Conservation (phyloP, 1,140 invertebrate genomes). For the Lasioglossum baleicum region DNA sequence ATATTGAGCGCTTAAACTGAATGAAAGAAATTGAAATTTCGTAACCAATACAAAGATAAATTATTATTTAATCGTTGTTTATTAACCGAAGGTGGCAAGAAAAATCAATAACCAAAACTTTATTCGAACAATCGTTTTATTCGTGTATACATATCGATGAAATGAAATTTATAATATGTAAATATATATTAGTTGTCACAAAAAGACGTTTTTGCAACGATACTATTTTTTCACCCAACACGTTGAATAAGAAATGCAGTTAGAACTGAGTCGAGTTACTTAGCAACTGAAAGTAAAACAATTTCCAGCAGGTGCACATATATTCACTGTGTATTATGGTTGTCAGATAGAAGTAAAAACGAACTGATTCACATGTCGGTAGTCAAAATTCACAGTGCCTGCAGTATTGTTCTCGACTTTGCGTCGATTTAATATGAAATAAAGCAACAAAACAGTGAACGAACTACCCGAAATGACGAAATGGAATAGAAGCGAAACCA, state of each 20-base stretch:
- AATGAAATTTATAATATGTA: background rate
- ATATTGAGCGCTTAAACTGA: too few species aligned
- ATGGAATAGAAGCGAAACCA: constrained; percentile 59
- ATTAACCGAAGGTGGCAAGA: background rate
- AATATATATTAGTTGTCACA: background rate
- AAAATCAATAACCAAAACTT: background rate
- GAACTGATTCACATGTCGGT: background rate
- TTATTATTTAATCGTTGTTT: background rate
- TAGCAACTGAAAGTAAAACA: background rate
- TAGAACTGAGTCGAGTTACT: background rate
- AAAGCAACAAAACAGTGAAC: background rate
- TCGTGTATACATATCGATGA: background rate
- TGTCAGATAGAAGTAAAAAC: background rate
- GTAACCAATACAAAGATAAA: background rate
- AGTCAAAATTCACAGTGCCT: constrained; percentile 24
- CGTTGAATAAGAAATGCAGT: background rate
- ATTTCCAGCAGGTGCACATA: background rate
- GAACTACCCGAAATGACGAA: constrained; percentile 65
- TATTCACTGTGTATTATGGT: background rate
- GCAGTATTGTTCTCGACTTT: background rate
- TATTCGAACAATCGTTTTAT: background rate
- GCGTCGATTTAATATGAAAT: background rate
- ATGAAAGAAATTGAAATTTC: too few species aligned
- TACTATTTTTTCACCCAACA: background rate
- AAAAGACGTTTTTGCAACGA: background rate